Evolutionary conservation across 2,888 invertebrate genomes (phyloP), one percentile per base, ranked within the genome.

Genomic region (Drosophila borborema): DNA sequence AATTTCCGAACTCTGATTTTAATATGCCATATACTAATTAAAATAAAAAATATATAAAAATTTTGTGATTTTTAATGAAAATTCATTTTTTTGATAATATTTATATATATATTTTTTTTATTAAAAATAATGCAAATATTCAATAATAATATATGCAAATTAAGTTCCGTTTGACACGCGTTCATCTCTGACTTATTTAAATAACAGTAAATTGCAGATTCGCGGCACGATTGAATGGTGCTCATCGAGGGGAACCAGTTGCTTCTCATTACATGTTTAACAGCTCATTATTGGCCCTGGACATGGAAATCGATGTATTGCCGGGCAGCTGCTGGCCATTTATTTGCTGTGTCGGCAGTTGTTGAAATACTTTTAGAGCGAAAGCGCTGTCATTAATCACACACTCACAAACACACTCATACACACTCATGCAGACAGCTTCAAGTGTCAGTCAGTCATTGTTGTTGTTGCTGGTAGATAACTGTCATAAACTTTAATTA

Each of bases 401-500:
- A 53, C 63, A 28, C 45, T 28, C 41, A 8, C 48, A 38, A 76
- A 84, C 51, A 49, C 58, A 62, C 43, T 38, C 49, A 36, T 41
- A 84, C 51, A 49, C 58, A 62, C 43, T 38, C 49, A 36, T 41
- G 49, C 36, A 64, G 31, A 64, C 45, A 36, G 55, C 49, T 48
- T 64, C 48, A 67, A 69, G 69, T 68, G 72, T 80, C 82, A 79
- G 69, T 85, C 82, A 79, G 28, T 28, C 28, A 28, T 28, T 28
- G 28, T 84, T 89, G 90, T 82, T 87, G 69, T 64, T 78, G 49
- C 49, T 34, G 67, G 69, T 77, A 90, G 82, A 86, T 79, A 88
- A 76, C 86, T 90, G 90, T 86, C 86, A 88, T 85, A 86, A 86
- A 90, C 89, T 86, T 86, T 90, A 90, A 86, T 90, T 86, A 86